These are phyloP conservation scores for Pipra filicauda DNA, from an alignment of 2,113 vertebrate genomes.

Conservation along the genomic window DNA sequence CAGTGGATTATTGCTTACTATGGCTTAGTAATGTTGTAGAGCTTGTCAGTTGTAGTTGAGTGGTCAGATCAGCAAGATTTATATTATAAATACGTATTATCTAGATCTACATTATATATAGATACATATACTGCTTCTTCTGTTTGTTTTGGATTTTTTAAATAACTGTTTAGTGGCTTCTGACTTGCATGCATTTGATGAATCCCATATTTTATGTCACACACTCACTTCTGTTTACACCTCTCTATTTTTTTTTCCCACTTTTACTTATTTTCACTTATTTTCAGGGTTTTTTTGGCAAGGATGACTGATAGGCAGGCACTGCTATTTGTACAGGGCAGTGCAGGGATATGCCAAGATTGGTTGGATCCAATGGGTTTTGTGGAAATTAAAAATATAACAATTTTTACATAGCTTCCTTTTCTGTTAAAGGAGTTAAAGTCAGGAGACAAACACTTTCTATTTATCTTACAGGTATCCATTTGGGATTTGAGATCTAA, in stretches of 20 bases:
- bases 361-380: not conserved
- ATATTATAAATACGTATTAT: too few relatives aligned
- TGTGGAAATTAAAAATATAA: not conserved
- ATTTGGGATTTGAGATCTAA: not conserved
- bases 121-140: rapidly evolving
- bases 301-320: not conserved
- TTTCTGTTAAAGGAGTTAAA: not conserved
- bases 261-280: not conserved
- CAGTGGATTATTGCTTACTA: not conserved
- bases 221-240: not conserved
- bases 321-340: not conserved
- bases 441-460: not conserved
- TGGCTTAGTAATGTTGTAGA: not conserved
- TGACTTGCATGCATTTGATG: not conserved
- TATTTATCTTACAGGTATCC: not conserved
- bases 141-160: not conserved
- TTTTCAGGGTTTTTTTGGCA: not conserved
- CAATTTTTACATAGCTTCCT: not conserved
- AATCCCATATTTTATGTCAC: not conserved
- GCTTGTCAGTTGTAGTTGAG: not conserved
- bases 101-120: too few relatives aligned
- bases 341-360: not conserved
- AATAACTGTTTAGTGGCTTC: not conserved
- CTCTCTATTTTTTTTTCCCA: not conserved
- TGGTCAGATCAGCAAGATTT: not conserved